phyloP scores from a whole-genome alignment of 2,888 invertebrate genomes.

The Mesoligia furuncula region DNA sequence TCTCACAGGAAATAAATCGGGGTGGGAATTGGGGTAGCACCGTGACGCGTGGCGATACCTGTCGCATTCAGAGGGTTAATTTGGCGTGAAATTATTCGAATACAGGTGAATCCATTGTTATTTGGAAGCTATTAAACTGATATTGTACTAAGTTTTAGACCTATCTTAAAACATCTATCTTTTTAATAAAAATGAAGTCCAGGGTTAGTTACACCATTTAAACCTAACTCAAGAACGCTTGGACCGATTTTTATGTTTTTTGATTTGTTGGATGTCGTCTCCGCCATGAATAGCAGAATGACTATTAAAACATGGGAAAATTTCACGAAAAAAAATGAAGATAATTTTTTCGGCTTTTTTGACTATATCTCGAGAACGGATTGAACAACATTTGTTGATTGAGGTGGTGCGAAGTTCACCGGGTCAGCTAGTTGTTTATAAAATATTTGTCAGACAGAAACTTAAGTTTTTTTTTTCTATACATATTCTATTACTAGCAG shows the following conservation, averaged over 20 bases:
- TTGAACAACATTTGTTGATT: too few species aligned
- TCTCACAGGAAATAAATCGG: conserved; percentile 46
- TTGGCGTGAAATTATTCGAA: conserved; percentile 28
- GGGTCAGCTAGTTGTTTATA: neutral
- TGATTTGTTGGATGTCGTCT: too few species aligned
- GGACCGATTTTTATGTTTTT: too few species aligned
- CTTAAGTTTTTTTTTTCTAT: neutral
- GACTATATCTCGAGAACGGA: too few species aligned
- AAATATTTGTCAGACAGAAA: neutral
- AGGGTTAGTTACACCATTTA: too few species aligned
- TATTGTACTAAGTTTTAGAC: neutral
- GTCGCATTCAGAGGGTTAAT: conserved; percentile 43
- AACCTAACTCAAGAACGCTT: too few species aligned
- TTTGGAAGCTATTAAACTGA: neutral
- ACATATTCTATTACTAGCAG: neutral
- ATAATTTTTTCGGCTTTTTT: neutral
- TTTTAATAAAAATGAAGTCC: neutral
- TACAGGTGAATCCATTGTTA: conserved; percentile 12
- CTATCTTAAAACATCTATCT: neutral
- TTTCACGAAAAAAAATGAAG: too few species aligned
- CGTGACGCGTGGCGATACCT: conserved; percentile 55
- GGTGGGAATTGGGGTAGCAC: conserved; percentile 49
- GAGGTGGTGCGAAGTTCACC: too few species aligned
- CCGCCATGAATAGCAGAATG: too few species aligned
- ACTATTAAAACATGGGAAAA: too few species aligned